Evolutionary conservation across 2,888 invertebrate genomes (phyloP), one percentile per base, ranked within the genome.

Genomic region (Lapara coniferarum): DNA sequence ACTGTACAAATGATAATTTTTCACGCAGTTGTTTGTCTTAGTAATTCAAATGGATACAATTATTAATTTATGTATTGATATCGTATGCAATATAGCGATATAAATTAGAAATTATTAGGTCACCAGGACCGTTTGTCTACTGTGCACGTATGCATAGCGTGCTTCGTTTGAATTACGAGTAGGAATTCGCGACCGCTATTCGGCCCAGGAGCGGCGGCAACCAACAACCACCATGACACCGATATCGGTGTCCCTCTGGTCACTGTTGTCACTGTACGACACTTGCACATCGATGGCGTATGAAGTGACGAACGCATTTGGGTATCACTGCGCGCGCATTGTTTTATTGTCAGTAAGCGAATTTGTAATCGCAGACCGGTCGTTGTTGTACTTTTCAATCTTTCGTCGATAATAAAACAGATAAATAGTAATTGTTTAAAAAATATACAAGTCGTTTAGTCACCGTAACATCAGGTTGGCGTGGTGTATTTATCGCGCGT

Each of bases 161-260:
- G 87, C 84, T 86, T 87, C 81, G 89, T 89, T 89, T 87, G 89
- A 90, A 91, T 92, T 92, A 93, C 92, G 92, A 92, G 90, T 84
- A 89, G 93, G 93, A 91, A 93, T 93, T 91, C 78, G 92, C 88
- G 89, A 91, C 93, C 93, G 93, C 93, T 93, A 93, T 89, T 89
- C 86, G 91, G 90, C 87, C 90, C 90, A 88, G 84, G 78, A 77
- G 83, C 77, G 81, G 74, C 76, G 78, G 68, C 74, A 77, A 81
- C 83, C 86, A 85, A 81, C 82, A 85, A 84, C 84, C 85, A 85
- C 85, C 82, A 85, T 92, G 93, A 91, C 92, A 92, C 90, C 87
- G 79, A 92, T 92, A 88, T 77, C 76, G 76, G 78, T 77, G 85
- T 90, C 91, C 90, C 90, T 87, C 84, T 86, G 89, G 89, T 75